A percentile compares a stretch with the other conserved stretches of the same genome.
Evolutionary conservation across 1,140 invertebrate species (phyloP).

Genomic region (Eurosta solidaginis): DNA sequence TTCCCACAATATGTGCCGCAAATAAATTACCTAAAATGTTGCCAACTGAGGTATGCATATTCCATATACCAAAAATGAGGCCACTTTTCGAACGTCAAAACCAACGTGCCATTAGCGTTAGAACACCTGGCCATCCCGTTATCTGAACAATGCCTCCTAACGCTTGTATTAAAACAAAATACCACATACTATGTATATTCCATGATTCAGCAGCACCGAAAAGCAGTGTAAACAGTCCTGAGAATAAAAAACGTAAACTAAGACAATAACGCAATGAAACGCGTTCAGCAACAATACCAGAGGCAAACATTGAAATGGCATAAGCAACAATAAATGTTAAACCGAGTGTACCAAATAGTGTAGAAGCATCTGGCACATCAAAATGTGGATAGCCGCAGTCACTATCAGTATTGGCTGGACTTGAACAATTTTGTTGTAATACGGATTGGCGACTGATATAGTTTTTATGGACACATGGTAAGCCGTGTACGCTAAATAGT

Average conservation of each 20-base stretch:
- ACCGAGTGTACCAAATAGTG: no score
- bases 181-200: slow-evolving; percentile 81
- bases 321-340: no score
- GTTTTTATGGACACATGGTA: no score
- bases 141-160: slow-evolving; percentile 85
- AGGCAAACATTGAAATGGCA: slow-evolving; percentile 89
- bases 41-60: slow-evolving; percentile 93
- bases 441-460: no score
- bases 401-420: no score
- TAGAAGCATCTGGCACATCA: no score
- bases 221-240: slow-evolving; percentile 83
- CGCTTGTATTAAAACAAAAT: slow-evolving; percentile 81
- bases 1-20: slow-evolving; percentile 81
- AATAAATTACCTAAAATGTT: slow-evolving; percentile 89
- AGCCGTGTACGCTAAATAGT: no score
- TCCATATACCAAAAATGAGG: slow-evolving; percentile 94
- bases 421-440: no score
- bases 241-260: slow-evolving; percentile 84
- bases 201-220: slow-evolving; percentile 88
- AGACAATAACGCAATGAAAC: slow-evolving; percentile 92
- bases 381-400: no score
- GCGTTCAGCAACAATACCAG: slow-evolving; percentile 88
- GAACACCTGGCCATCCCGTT: slow-evolving; percentile 85
- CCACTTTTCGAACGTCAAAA: slow-evolving; percentile 90
- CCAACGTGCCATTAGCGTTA: slow-evolving; percentile 93